Base-by-base conservation (phyloP, 1,140 invertebrate species). In the Bombus confusus region DNA sequence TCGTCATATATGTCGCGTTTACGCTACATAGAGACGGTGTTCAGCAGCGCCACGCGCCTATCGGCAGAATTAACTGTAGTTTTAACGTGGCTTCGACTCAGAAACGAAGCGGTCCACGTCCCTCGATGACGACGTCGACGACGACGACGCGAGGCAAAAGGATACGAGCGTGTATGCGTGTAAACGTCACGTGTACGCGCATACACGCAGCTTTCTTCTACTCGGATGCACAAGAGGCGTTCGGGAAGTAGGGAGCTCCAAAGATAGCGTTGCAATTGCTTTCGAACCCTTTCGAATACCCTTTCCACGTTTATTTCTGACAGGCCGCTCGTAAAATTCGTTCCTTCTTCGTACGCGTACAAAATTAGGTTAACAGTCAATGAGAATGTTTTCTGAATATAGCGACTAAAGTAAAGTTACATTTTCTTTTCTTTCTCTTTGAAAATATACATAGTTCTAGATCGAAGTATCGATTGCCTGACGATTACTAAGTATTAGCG, bases 61-160 rank as follows among this genome's bases (percentile, higher is more conserved):
- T 86, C 83, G 76, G 75, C 37, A 52, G 79, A 81, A 86, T 88
- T 88, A 88, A 88, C 84, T 86, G 74, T 88, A 88, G 78, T 87
- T 87, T 81, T 62, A 80, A 86, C 78, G 64, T 75, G 57, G 83
- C 52, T 69, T 13, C 18, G 25, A n/a, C 47, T 59, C 47, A 37
- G 64, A 57, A 74, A 78, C 57, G 77, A 80, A 52, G n/a, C 57
- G 86, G 75, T 83, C 68, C 41, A 69, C 57, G 37, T 72, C 39
- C 68, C 69, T 41, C 75, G 57, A 37, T 59, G 57, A 43, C 47
- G 52, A 80, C 25, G 41, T 28, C 57, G 34, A 74, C 69, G 74
- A n/a, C 73, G 52, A 43, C 64, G 39, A 73, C 15, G 41, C 69
- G 12, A 41, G 39, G 75, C 28, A 72, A 34, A 66, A 79, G 31